These are phyloP conservation scores for Nemotelus nigrinus DNA, from an alignment of 2,888 invertebrate species.

Conservation along the genomic window DNA sequence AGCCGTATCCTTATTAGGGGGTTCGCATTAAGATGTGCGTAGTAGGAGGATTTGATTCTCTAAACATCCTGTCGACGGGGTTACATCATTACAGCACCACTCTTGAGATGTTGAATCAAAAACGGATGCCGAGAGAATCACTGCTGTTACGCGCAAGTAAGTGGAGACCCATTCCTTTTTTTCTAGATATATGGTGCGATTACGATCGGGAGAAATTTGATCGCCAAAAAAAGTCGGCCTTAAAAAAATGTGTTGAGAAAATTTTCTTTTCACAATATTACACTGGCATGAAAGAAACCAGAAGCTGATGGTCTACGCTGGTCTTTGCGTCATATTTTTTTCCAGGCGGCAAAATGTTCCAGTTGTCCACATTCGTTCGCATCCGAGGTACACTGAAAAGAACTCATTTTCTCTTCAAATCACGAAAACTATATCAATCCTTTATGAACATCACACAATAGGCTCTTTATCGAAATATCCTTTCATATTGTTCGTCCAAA, in stretches of 20 bases:
- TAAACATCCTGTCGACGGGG: slow-evolving; percentile 34
- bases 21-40: background rate
- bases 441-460: slow-evolving; percentile 5
- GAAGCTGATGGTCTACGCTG: background rate
- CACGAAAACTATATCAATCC: slow-evolving; percentile 7
- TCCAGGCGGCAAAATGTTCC: background rate
- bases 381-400: slow-evolving; percentile 16
- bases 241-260: slow-evolving; percentile 13
- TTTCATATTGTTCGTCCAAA: slow-evolving; percentile 21
- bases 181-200: background rate
- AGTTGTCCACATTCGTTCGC: slow-evolving; percentile 22
- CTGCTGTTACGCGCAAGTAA: background rate
- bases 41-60: slow-evolving; percentile 17
- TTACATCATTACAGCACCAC: background rate
- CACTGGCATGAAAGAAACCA: background rate
- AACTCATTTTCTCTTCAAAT: background rate
- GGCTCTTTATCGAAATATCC: slow-evolving; percentile 31
- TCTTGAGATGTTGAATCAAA: slow-evolving; percentile 30
- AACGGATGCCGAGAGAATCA: slow-evolving; percentile 32
- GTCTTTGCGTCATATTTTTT: slow-evolving; percentile 16
- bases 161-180: background rate
- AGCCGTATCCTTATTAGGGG: slow-evolving; percentile 1
- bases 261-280: background rate
- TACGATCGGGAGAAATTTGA: slow-evolving; percentile 30
- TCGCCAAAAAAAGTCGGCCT: slow-evolving; percentile 10